These are phyloP conservation scores for Hestina assimilis DNA, from an alignment of 1,140 invertebrate genomes.

Conservation along the genomic window DNA sequence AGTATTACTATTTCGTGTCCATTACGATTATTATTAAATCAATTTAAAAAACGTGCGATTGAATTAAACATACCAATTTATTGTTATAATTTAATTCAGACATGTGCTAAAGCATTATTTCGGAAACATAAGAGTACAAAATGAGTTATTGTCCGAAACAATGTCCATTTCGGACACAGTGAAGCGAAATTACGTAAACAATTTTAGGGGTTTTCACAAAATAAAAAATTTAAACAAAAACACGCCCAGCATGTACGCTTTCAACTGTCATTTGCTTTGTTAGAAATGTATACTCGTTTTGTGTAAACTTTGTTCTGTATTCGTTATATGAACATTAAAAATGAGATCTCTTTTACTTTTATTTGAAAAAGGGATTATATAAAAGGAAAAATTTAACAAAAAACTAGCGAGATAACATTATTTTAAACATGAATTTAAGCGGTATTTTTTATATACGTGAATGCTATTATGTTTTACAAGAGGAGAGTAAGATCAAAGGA, in stretches of 20 bases:
- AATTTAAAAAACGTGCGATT: too few species aligned
- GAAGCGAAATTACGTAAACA: slow-evolving; percentile 4
- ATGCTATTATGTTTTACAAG: too few species aligned
- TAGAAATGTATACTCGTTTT: slow-evolving; percentile 26
- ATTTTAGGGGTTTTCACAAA: slow-evolving; percentile 15
- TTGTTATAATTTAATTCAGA: background rate
- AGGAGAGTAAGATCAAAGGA: background rate
- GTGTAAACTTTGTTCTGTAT: slow-evolving; percentile 4
- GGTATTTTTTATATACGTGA: too few species aligned
- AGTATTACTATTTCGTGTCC: too few species aligned
- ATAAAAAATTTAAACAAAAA: slow-evolving; percentile 34
- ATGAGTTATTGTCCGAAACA: background rate
- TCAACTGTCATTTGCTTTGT: slow-evolving; percentile 34
- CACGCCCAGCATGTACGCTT: slow-evolving; percentile 18
- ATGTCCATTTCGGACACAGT: slow-evolving; percentile 5
- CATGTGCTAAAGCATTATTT: background rate
- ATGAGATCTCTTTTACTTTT: slow-evolving; percentile 1
- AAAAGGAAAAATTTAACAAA: too few species aligned
- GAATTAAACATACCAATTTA: too few species aligned
- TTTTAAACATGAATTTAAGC: too few species aligned
- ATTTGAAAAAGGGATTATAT: slow-evolving; percentile 1
- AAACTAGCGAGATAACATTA: too few species aligned
- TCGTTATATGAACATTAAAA: slow-evolving; percentile 17
- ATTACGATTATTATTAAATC: too few species aligned
- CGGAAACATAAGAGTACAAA: background rate